A percentile compares a stretch with the other conserved stretches of the same genome.
Evolutionary conservation across 2,113 vertebrate species (phyloP).

Genomic region (Syngnathoides biaculeatus): DNA sequence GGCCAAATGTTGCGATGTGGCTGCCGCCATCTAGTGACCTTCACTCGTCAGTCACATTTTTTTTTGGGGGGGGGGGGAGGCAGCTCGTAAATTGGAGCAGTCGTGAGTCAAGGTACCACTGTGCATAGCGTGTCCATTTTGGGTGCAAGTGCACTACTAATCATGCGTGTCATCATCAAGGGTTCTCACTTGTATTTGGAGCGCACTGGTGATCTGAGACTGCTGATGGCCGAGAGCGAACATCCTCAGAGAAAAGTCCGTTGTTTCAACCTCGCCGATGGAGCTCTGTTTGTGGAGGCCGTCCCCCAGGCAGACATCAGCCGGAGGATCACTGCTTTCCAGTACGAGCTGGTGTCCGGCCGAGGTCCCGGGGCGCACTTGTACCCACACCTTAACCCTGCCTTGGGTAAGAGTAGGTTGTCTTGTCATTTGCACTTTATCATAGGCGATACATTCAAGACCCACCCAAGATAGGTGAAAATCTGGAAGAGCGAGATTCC

Average conservation of each 20-base stretch:
- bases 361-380: constrained; percentile 67
- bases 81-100: background rate
- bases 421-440: background rate
- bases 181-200: constrained; percentile 93
- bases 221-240: constrained; percentile 80
- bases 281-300: constrained; percentile 89
- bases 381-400: constrained; percentile 54
- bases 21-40: background rate
- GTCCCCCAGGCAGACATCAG: constrained; percentile 86
- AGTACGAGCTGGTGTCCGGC: constrained; percentile 82
- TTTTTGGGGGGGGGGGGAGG: too few species aligned
- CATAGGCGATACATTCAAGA: background rate
- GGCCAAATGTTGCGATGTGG: background rate
- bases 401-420: constrained; percentile 34
- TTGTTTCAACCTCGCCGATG: constrained; percentile 82
- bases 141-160: background rate
- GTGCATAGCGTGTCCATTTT: background rate
- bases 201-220: constrained; percentile 81
- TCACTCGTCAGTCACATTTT: background rate
- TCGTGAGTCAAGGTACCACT: background rate
- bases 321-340: constrained; percentile 87
- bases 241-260: constrained; percentile 66
- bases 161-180: constrained; percentile 16
- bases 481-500: too few species aligned
- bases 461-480: background rate